Evolutionary conservation across 2,888 invertebrate genomes (phyloP), one percentile per base, ranked within the genome.

Genomic region (Odontomyia ornata): DNA sequence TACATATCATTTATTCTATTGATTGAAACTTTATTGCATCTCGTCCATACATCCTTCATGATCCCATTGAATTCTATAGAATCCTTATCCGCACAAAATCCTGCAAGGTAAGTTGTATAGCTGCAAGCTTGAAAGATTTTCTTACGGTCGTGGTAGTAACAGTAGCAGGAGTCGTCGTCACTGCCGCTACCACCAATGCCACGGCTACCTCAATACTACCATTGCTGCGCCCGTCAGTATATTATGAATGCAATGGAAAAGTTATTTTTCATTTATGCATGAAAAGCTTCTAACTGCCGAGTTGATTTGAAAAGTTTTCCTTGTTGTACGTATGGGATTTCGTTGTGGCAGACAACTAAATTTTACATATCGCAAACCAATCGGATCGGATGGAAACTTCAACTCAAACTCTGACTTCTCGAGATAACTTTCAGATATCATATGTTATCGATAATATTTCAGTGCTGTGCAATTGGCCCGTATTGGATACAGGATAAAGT

Each of bases 191-290:
- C 60, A 60, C 60, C 60, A 23, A 25, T 23, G 60, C 9, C 25
- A 4, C 7, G 3, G 60, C 21, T 60, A 25, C 25, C 9, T 4
- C 13, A 13, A 15, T 15, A 15, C 18, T 9, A n/a, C 60, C 25
- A 25, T 60, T 60, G 60, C 25, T 25, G 60, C 36, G 36, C 36
- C 25, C 60, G 60, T 25, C 11, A 25, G 60, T 67, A 43, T 67
- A 43, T 67, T 43, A 67, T 73, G 73, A 73, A 73, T 57, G 73
- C 73, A 73, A 72, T 73, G 73, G 73, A 73, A 73, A 73, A 73
- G 73, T 73, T 73, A 73, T 60, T 73, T 60, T 60, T 73, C 57
- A 73, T 73, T 73, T 73, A 23, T 73, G 73, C 60, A 73, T 73
- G 73, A 73, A 57, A 57, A 52, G 73, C 30, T 73, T 73, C 73